Base-by-base conservation (phyloP, 2,797 vertebrate species). In the Perdix hodgsoniae region DNA sequence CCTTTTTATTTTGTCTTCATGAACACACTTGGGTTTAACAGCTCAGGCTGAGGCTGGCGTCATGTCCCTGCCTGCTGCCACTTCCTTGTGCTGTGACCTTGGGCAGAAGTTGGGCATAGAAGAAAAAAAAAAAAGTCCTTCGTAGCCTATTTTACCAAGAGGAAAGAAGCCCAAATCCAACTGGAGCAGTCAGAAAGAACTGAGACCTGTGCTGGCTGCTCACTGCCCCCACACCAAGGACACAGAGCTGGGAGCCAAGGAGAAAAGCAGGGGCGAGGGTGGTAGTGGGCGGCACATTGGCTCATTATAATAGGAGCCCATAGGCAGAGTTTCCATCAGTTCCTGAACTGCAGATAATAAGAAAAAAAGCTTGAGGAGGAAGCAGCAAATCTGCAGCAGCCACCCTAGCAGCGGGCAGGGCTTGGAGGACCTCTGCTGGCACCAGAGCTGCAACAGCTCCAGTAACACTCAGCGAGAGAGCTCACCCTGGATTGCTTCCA, bases 391-490 rank as follows among this genome's bases (percentile, higher is more conserved):
- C 33, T 23, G 45, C 5, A 4, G 26, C 86, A 81, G 49, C 47
- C 4, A 0, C 78, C 37, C 19, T 0, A 3, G 60, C 63, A 33
- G 12, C 0, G 4, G 0, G 56, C 67, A 67, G 10, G 35, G 52
- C 56, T 49, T 19, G 14, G 84, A 73, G 86, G 95, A 89, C 96
- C 95, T 95, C 96, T 96, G 84, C 88, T 91, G 96, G 94, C 73
- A n/a, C 9, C 2, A 9, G 11, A 59, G 13, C 66, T 19, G 15
- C 65, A 57, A 33, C 31, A 57, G 56, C 56, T 57, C n/a, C 56
- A n/a, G 31, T 13, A 7, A 33, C 22, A 21, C n/a, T 22, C 56
- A 33, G 21, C 9, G 5, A 33, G 19, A 33, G n/a, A 33, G 22
- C 56, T n/a, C 54, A 56, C 29, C 8, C 31, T n/a, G 54, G 31